A percentile compares a stretch with the other conserved stretches of the same genome.
phyloP scores from a whole-genome alignment of 2,113 vertebrate species.

The Toxostoma redivivum region DNA sequence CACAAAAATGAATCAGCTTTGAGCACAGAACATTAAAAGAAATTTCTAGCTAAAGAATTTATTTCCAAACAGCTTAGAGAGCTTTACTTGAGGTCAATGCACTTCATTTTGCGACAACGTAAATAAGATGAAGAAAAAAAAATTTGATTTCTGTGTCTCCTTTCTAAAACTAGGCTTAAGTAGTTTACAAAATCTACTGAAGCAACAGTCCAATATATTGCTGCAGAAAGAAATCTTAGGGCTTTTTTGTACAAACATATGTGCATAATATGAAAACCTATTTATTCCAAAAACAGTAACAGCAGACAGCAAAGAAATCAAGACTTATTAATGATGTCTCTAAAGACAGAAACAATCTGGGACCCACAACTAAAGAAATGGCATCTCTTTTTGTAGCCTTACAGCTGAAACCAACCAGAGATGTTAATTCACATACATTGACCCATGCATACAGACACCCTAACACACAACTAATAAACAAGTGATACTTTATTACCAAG shows the following conservation, averaged over 20 bases:
- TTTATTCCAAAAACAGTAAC: neutral
- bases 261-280: neutral
- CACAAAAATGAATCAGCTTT: constrained; percentile 37
- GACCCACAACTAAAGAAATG: fast-evolving
- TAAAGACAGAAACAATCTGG: neutral
- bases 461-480: neutral
- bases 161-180: neutral
- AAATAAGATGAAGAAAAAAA: neutral
- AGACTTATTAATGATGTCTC: neutral
- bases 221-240: neutral
- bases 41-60: constrained; percentile 9
- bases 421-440: neutral
- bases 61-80: neutral
- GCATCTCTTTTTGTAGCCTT: neutral
- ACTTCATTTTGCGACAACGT: constrained; percentile 17
- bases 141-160: neutral
- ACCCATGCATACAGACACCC: neutral
- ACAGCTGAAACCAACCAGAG: neutral
- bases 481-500: neutral
- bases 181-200: neutral
- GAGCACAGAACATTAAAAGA: neutral
- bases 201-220: neutral
- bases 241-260: neutral
- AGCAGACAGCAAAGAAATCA: neutral
- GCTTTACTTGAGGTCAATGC: neutral